phyloP scores from a whole-genome alignment of 1,140 invertebrate genomes.

The Macrobrachium nipponense region DNA sequence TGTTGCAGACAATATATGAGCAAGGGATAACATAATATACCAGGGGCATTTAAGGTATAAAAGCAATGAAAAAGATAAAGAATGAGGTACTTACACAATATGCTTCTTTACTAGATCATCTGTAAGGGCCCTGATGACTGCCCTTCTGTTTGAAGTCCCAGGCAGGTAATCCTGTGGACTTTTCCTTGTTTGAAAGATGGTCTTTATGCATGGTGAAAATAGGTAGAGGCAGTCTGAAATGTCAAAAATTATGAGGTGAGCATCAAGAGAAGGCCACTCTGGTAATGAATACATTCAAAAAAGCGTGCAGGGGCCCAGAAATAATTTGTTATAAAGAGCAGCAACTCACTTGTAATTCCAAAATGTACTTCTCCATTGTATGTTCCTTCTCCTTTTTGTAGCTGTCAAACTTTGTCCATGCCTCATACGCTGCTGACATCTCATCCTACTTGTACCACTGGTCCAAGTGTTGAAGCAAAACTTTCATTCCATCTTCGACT shows the following conservation, averaged over 20 bases:
- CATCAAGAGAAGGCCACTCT: neutral
- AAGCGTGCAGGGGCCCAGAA: neutral
- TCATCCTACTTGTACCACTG: too few species aligned
- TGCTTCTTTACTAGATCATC: neutral
- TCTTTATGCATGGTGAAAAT: too few species aligned
- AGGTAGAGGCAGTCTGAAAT: neutral
- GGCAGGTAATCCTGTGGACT: too few species aligned
- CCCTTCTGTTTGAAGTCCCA: neutral
- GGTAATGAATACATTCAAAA: too few species aligned
- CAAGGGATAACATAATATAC: neutral
- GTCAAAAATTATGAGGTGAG: constrained; percentile 8
- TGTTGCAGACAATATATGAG: neutral
- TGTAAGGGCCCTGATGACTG: neutral
- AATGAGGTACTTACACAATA: neutral
- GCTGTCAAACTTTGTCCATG: too few species aligned
- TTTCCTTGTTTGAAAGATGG: too few species aligned
- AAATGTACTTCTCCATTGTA: too few species aligned
- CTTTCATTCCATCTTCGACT: too few species aligned
- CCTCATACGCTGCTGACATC: too few species aligned
- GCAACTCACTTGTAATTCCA: neutral
- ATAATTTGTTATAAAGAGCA: neutral
- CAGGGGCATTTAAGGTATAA: constrained; percentile 8
- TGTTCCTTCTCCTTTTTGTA: too few species aligned
- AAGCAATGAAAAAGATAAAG: neutral
- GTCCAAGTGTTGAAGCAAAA: too few species aligned